Evolutionary conservation across 2,797 vertebrate genomes (phyloP).

Genomic region (Champsocephalus gunnari): DNA sequence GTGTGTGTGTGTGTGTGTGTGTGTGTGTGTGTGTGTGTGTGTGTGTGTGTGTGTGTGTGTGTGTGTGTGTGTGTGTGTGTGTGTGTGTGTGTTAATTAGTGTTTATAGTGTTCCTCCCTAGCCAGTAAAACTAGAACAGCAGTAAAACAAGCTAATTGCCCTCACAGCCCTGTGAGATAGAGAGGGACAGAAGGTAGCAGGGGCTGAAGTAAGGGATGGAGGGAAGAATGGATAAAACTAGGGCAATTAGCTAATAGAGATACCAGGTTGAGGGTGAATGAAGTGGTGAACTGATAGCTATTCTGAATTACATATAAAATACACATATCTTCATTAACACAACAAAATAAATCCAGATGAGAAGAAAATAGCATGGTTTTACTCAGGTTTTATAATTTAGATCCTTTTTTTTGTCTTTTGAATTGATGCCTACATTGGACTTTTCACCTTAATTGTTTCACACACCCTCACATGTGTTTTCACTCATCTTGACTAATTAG

Average conservation of each 20-base stretch:
- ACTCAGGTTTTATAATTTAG: not conserved
- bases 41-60: constrained; percentile 22
- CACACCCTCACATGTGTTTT: constrained; percentile 1
- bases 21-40: constrained; percentile 29
- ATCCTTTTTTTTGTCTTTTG: not conserved
- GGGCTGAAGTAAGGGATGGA: constrained; percentile 35
- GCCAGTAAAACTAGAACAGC: constrained; percentile 65
- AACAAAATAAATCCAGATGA: not conserved
- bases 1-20: constrained; percentile 29
- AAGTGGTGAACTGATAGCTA: constrained; percentile 1
- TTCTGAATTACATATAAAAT: not conserved
- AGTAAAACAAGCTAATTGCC: constrained; percentile 73
- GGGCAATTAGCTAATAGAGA: constrained; percentile 37
- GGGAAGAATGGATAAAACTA: constrained; percentile 31
- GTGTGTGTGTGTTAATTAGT: constrained; percentile 62
- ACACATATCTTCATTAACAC: not conserved
- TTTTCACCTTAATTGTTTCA: not conserved
- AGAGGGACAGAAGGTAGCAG: constrained; percentile 53
- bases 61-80: constrained; percentile 24
- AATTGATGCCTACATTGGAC: not conserved
- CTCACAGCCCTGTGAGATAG: constrained; percentile 44
- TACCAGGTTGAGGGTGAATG: constrained; percentile 4
- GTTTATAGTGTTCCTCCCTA: constrained; percentile 62
- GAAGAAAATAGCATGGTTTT: not conserved
- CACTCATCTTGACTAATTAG: constrained; percentile 4